phyloP scores from a whole-genome alignment of 2,888 invertebrate genomes.

The Seira ritae region DNA sequence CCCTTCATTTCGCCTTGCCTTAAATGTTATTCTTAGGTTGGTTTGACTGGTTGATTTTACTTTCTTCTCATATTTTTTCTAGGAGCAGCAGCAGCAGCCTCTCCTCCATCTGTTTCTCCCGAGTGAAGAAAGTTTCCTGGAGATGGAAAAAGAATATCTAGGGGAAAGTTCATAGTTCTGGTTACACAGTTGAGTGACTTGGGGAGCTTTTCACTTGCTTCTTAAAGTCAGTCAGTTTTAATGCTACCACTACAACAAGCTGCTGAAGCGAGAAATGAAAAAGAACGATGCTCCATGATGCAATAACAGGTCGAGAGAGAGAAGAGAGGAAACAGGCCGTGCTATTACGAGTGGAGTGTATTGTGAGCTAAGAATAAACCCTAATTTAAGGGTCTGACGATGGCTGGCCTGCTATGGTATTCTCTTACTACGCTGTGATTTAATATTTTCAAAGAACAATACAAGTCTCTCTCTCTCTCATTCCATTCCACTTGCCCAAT shows the following conservation, averaged over 20 bases:
- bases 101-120: no score
- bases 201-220: slow-evolving; percentile 42
- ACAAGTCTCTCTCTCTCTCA: slow-evolving; percentile 28
- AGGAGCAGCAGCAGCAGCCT: no score
- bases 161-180: slow-evolving; percentile 54
- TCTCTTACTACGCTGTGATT: slow-evolving; percentile 5
- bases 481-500: slow-evolving; percentile 29
- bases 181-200: slow-evolving; percentile 55
- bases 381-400: slow-evolving; percentile 32
- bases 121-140: slow-evolving; percentile 15
- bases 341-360: background rate
- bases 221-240: slow-evolving; percentile 34
- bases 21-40: slow-evolving; percentile 7
- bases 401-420: slow-evolving; percentile 22
- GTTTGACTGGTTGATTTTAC: slow-evolving; percentile 26
- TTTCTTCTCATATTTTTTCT: slow-evolving; percentile 25
- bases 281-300: slow-evolving; percentile 7
- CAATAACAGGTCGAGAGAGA: background rate
- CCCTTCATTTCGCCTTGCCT: slow-evolving; percentile 37
- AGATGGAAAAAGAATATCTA: slow-evolving; percentile 37
- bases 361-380: slow-evolving; percentile 16
- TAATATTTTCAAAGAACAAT: slow-evolving; percentile 36
- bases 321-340: slow-evolving; percentile 23
- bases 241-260: background rate
- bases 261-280: no score